These are phyloP conservation scores for Corythoichthys haematopterus DNA, from an alignment of 2,113 vertebrate species.

Conservation along the genomic window DNA sequence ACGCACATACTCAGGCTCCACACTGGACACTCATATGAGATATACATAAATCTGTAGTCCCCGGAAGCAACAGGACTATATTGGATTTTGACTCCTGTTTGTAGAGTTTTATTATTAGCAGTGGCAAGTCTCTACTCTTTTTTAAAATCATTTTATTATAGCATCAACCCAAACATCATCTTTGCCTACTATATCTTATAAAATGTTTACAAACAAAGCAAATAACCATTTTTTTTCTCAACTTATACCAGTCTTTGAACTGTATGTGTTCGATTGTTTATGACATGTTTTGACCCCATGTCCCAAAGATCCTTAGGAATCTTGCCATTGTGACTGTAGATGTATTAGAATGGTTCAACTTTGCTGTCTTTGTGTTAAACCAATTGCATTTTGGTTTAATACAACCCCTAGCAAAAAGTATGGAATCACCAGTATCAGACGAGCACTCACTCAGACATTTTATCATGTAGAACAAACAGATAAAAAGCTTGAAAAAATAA, in stretches of 20 bases:
- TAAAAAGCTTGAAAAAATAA: too few relatives aligned
- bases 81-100: not conserved
- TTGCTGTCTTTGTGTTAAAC: too few relatives aligned
- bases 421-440: too few relatives aligned
- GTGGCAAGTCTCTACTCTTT: not conserved
- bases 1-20: constrained; percentile 23
- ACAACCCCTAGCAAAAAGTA: too few relatives aligned
- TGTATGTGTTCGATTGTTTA: not conserved
- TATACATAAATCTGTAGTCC: constrained; percentile 3
- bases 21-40: constrained; percentile 17
- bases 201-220: not conserved
- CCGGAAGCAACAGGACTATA: not conserved
- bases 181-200: not conserved
- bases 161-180: not conserved
- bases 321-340: too few relatives aligned
- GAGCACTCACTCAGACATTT: too few relatives aligned
- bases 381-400: too few relatives aligned
- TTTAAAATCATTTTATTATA: not conserved
- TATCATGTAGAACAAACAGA: too few relatives aligned
- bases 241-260: not conserved
- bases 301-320: not conserved
- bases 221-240: not conserved
- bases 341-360: too few relatives aligned
- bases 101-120: constrained; percentile 5
- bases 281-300: not conserved